Base-by-base conservation (phyloP, 2,888 invertebrate genomes). In the Amblyjoppa proteus region DNA sequence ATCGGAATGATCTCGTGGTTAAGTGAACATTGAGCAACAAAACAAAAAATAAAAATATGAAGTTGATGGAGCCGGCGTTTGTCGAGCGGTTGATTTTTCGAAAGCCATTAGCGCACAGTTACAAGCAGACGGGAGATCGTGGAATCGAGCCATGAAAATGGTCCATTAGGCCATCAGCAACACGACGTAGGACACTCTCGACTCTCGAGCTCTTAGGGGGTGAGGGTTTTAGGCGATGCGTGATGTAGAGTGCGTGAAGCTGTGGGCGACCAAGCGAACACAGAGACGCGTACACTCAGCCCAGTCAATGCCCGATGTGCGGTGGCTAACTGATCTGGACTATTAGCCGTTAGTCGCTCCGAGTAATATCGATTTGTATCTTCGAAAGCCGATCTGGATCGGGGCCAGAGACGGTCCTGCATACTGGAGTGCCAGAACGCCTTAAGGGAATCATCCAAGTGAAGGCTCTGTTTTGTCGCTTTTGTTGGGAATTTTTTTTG, bases 141-240 rank as follows among this genome's bases (percentile, higher is more conserved):
- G 64, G 61, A 69, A 91, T 91, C 88, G 90, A 89, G 89, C 89
- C 89, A 89, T 88, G 89, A 91, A 91, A 90, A 88, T 88, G 89
- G 89, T 88, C 89, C 89, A 91, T 91, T 89, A 90, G 71, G 79
- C 84, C 66, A 76, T 81, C 80, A 56, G 56, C 75, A 51, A 38
- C 20, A 70, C 25, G 31, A 68, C 69, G 68, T 69, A 41, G 64
- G 49, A 58, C 66, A 71, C 58, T 66, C 28, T 80, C 38, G 71
- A 71, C 58, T 66, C 28, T 80, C 38, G 71, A 83, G 71, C 69
- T 25, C 64, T 75, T 28, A 9, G 38, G 34, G 53, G 16, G 13
- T n/a, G 75, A 70, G 88, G 83, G 86, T 71, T 45, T 66, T 49
- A 16, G 56, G 79, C 76, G 77, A 83, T 81, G 80, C 85, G 38